A percentile compares a stretch with the other conserved stretches of the same genome.
Conservation (phyloP, 2,113 vertebrate species). For the Daubentonia madagascariensis region DNA sequence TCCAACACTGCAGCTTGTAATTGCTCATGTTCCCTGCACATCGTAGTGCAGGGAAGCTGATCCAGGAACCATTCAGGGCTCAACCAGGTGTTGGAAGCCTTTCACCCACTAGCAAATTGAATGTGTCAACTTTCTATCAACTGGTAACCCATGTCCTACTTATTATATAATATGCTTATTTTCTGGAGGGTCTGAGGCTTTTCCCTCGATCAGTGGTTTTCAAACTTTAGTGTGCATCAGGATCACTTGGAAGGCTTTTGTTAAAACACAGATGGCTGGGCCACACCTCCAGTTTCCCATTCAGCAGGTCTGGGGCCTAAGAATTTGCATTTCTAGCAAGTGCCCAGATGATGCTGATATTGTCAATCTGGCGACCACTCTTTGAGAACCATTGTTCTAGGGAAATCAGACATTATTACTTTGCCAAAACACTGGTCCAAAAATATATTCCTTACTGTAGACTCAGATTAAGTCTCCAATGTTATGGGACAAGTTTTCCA, state of each 20-base stretch:
- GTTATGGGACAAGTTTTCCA: background rate
- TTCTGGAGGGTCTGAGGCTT: background rate
- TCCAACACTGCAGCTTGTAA: background rate
- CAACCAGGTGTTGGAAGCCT: background rate
- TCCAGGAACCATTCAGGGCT: background rate
- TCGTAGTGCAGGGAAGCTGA: background rate
- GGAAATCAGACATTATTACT: background rate
- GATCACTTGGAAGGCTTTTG: background rate
- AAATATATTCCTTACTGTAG: conserved; percentile 8
- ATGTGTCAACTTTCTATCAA: background rate
- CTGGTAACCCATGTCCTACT: background rate
- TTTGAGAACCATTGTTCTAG: background rate
- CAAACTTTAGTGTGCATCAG: background rate
- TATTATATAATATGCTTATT: background rate
- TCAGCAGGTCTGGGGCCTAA: background rate
- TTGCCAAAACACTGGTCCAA: conserved; percentile 4
- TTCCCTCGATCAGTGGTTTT: background rate
- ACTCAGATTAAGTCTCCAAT: background rate
- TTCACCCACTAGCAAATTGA: background rate
- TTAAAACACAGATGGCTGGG: background rate
- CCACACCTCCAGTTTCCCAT: background rate
- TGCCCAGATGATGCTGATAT: background rate
- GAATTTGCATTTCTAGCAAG: background rate
- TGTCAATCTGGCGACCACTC: background rate
- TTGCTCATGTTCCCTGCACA: background rate